Conservation (phyloP, 1,140 invertebrate species). For the Drosophila ananassae region DNA sequence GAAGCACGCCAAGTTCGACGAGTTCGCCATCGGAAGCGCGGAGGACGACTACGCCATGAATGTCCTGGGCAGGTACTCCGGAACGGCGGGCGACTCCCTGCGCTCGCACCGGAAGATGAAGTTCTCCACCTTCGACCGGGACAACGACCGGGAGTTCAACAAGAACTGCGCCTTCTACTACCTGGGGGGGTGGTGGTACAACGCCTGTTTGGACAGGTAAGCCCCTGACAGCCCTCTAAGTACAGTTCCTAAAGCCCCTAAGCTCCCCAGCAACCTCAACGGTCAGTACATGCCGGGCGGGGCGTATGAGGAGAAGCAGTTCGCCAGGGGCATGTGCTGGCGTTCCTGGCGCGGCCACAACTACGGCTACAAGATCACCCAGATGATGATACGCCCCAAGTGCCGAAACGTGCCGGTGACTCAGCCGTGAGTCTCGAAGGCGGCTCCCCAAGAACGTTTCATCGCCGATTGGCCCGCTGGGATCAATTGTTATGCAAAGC, state of each 20-base stretch:
- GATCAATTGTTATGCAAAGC: conserved; percentile 44
- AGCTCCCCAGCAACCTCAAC: conserved; percentile 52
- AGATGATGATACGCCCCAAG: conserved; percentile 71
- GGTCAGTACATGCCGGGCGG: conserved; percentile 62
- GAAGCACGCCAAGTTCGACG: conserved; percentile 87
- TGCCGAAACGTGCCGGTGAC: conserved; percentile 44
- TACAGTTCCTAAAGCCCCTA: accelerated
- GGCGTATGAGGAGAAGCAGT: conserved; percentile 59
- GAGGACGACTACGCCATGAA: conserved; percentile 87
- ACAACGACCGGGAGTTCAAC: conserved; percentile 88
- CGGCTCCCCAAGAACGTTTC: conserved; percentile 5
- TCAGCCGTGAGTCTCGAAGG: conserved; percentile 7
- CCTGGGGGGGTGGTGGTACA: conserved; percentile 88
- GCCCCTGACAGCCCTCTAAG: not conserved
- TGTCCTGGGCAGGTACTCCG: conserved; percentile 86
- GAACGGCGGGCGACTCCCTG: conserved; percentile 58
- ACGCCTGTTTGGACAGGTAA: conserved; percentile 77
- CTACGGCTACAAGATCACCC: conserved; percentile 57
- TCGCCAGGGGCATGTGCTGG: conserved; percentile 71
- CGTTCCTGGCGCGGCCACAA: conserved; percentile 70
- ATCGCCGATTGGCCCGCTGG: not conserved
- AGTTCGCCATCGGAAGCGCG: conserved; percentile 88
- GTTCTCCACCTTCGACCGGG: conserved; percentile 80
- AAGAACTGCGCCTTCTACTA: conserved; percentile 87
- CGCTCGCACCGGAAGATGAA: conserved; percentile 24